A percentile compares a stretch with the other conserved stretches of the same genome.
Conservation (phyloP, 2,888 invertebrate species). For the Pyralis farinalis region DNA sequence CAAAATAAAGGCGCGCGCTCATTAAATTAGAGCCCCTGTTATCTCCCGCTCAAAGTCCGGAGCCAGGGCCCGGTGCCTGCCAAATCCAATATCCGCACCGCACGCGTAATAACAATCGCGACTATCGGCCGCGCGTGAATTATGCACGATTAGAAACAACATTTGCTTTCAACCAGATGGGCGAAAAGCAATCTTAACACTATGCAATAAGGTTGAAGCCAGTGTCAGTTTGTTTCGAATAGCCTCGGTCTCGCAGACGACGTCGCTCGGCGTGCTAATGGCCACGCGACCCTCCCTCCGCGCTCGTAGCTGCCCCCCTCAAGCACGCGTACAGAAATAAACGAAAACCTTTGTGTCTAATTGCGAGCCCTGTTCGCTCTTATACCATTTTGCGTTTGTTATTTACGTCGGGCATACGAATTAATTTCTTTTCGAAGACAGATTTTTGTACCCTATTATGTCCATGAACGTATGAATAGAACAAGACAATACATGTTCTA, state of each 20-base stretch:
- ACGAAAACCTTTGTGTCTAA: slow-evolving; percentile 58
- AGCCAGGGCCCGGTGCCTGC: slow-evolving; percentile 47
- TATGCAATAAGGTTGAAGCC: slow-evolving; percentile 20
- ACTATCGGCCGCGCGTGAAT: slow-evolving; percentile 78
- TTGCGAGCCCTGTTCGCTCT: slow-evolving; percentile 33
- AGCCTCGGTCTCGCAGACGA: slow-evolving; percentile 55
- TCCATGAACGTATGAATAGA: too few species aligned
- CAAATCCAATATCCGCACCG: slow-evolving; percentile 75
- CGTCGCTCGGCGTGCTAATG: slow-evolving; percentile 65
- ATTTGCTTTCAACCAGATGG: slow-evolving; percentile 15
- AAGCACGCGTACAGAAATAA: slow-evolving; percentile 62
- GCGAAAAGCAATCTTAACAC: slow-evolving; percentile 28
- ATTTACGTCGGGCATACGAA: slow-evolving; percentile 1
- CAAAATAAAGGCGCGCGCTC: slow-evolving; percentile 23
- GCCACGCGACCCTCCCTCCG: slow-evolving; percentile 52
- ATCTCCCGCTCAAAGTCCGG: too few species aligned
- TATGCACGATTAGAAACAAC: slow-evolving; percentile 58
- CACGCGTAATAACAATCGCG: slow-evolving; percentile 78
- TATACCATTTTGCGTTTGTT: slow-evolving; percentile 3
- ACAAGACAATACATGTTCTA: too few species aligned
- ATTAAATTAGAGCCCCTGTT: slow-evolving; percentile 24
- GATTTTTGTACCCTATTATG: too few species aligned
- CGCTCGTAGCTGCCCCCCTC: slow-evolving; percentile 19
- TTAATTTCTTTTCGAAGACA: neutral
- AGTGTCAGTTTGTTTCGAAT: slow-evolving; percentile 18